Evolutionary conservation across 2,113 vertebrate species (phyloP).

Genomic region (Channa argus): DNA sequence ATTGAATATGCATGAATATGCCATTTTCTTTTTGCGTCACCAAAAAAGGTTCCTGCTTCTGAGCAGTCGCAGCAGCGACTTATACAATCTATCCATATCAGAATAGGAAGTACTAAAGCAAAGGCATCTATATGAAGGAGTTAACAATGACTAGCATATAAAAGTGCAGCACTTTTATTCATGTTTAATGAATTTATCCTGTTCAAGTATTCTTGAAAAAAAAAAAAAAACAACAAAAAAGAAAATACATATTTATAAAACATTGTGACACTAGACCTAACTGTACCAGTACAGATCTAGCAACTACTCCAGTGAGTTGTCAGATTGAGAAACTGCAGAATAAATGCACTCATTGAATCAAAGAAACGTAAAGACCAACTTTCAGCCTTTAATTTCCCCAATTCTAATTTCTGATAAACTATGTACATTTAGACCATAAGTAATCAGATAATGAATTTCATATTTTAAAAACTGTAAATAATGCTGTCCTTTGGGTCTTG

Average conservation of each 20-base stretch:
- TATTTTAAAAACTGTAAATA: conserved; percentile 41
- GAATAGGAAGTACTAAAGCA: neutral
- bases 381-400: conserved; percentile 27
- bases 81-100: too few species aligned
- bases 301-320: conserved; percentile 64
- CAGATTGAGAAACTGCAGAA: conserved; percentile 49
- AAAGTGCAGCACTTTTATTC: conserved; percentile 82
- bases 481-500: conserved; percentile 26
- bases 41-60: too few species aligned
- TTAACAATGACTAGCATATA: conserved; percentile 50
- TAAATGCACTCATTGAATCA: conserved; percentile 55
- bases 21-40: too few species aligned
- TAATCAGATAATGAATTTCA: conserved; percentile 7
- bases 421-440: conserved; percentile 53
- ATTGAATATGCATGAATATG: too few species aligned
- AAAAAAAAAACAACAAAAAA: conserved; percentile 55
- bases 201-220: conserved; percentile 84
- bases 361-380: conserved; percentile 48
- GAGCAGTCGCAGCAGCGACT: too few species aligned
- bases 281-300: conserved; percentile 72
- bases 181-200: conserved; percentile 82
- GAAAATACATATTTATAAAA: conserved; percentile 80
- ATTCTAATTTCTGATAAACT: conserved; percentile 39
- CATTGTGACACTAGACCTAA: conserved; percentile 59
- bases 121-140: neutral